Conservation (phyloP, 2,113 vertebrate species). For the Hylia prasina region DNA sequence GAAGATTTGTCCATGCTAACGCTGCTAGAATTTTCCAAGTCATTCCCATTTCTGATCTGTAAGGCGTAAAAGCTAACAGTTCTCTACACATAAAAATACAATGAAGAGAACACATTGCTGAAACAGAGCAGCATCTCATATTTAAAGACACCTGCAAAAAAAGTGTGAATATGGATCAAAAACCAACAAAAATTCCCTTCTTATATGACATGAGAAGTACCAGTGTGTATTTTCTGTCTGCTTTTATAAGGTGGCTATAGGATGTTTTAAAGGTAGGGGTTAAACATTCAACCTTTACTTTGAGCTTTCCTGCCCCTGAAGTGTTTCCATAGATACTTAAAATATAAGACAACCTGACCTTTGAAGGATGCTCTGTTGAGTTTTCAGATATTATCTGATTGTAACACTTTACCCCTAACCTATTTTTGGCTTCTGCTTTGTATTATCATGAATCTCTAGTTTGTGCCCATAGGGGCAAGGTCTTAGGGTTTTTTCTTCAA, state of each 20-base stretch:
- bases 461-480: neutral
- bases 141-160: neutral
- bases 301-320: neutral
- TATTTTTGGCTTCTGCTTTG: neutral
- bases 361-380: neutral
- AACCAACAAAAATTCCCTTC: neutral
- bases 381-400: slow-evolving; percentile 2
- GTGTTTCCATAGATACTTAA: slow-evolving; percentile 1
- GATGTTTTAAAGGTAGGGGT: neutral
- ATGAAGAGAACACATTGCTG: neutral
- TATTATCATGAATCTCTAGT: neutral
- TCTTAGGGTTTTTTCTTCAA: neutral
- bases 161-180: neutral
- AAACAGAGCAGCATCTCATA: neutral
- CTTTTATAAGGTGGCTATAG: neutral
- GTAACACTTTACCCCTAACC: neutral
- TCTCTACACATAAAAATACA: neutral
- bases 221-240: neutral
- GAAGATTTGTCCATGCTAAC: neutral
- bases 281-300: slow-evolving; percentile 12
- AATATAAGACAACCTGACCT: neutral
- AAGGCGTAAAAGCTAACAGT: neutral
- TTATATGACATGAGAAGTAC: neutral
- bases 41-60: neutral
- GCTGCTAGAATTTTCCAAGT: neutral